phyloP scores from a whole-genome alignment of 2,113 vertebrate species.

The Neodontobutis hainanensis region DNA sequence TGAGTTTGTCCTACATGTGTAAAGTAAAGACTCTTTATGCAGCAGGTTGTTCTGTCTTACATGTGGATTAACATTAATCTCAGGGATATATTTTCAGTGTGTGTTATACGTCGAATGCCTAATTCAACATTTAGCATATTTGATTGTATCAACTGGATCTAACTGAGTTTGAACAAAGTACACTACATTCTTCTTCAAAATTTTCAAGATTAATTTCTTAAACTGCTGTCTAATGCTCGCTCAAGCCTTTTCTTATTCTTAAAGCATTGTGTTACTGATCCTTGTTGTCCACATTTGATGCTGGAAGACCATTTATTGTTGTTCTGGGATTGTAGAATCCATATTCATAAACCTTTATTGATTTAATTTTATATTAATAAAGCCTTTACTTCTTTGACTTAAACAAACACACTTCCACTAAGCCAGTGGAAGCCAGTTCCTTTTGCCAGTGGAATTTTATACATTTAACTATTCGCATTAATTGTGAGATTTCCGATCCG shows the following conservation, averaged over 20 bases:
- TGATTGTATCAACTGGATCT: neutral
- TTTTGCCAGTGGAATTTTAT: too few species aligned
- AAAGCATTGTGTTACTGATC: too few species aligned
- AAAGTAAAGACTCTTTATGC: constrained; percentile 39
- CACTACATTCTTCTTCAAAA: neutral
- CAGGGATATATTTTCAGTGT: constrained; percentile 7
- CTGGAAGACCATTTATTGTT: too few species aligned
- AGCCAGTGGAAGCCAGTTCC: too few species aligned
- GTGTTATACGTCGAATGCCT: neutral
- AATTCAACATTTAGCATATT: neutral
- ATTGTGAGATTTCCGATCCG: too few species aligned
- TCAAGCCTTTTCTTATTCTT: neutral
- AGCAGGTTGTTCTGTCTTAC: constrained; percentile 20
- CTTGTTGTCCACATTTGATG: too few species aligned
- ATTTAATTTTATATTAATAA: too few species aligned
- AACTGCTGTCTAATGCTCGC: neutral
- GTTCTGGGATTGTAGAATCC: too few species aligned
- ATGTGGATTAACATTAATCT: constrained; percentile 31
- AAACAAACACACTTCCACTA: too few species aligned
- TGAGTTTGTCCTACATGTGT: constrained; percentile 16
- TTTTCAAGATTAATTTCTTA: neutral
- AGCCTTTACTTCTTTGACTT: too few species aligned
- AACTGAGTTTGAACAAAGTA: neutral
- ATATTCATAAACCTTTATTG: too few species aligned
- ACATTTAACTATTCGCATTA: too few species aligned